phyloP scores from a whole-genome alignment of 2,888 invertebrate genomes.

The Cantharis nigra region DNA sequence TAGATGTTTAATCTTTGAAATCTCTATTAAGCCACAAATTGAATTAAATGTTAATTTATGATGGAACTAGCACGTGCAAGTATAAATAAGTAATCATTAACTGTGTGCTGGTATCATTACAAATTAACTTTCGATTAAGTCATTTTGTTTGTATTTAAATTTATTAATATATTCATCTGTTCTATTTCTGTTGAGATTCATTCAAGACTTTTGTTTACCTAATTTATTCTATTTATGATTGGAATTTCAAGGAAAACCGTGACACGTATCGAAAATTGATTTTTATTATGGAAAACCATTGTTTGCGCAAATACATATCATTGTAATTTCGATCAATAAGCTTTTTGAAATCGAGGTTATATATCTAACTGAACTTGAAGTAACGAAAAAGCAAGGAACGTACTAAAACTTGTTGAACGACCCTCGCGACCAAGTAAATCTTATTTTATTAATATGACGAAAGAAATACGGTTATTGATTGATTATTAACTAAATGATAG shows the following conservation, averaged over 20 bases:
- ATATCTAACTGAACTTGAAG: not conserved
- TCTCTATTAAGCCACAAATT: not conserved
- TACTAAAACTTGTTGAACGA: not conserved
- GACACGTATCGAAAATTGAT: not conserved
- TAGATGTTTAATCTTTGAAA: not conserved
- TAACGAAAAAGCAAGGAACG: not conserved
- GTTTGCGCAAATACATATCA: not conserved
- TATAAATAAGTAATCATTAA: not conserved
- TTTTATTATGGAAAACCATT: not conserved
- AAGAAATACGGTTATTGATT: not conserved
- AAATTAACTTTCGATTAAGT: not conserved
- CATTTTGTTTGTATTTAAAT: not conserved
- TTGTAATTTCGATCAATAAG: not conserved
- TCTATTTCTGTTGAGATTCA: not conserved
- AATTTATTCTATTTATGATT: not conserved
- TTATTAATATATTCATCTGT: not conserved
- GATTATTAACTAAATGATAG: not conserved
- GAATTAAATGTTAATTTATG: not conserved
- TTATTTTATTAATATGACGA: not conserved
- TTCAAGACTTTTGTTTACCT: not conserved
- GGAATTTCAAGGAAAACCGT: slow-evolving; percentile 2
- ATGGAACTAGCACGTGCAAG: not conserved
- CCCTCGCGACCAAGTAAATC: too few relatives aligned
- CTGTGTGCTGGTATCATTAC: not conserved
- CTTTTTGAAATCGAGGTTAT: not conserved